Evolutionary conservation across 1,140 invertebrate species (phyloP).

Genomic region (Apolygus lucorum): DNA sequence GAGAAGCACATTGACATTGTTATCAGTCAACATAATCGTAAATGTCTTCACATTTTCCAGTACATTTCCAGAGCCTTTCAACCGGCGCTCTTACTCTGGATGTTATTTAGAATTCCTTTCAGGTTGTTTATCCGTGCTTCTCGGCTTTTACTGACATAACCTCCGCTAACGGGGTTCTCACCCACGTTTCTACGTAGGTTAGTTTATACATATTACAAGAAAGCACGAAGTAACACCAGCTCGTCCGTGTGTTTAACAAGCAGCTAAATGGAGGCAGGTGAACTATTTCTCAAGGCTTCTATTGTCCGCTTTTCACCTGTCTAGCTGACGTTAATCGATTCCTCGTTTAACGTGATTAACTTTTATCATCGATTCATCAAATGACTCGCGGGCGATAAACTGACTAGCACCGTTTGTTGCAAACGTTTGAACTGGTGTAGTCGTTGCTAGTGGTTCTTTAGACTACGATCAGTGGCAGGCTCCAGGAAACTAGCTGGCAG

Average conservation of each 20-base stretch:
- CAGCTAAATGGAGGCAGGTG: not conserved
- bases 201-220: too few relatives aligned
- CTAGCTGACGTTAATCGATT: not conserved
- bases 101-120: too few relatives aligned
- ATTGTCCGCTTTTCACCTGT: not conserved
- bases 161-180: too few relatives aligned
- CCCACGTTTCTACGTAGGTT: too few relatives aligned
- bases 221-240: too few relatives aligned
- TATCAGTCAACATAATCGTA: too few relatives aligned
- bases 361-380: not conserved
- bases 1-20: too few relatives aligned
- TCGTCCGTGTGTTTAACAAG: not conserved
- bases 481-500: not conserved
- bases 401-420: not conserved
- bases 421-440: not conserved
- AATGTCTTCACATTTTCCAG: too few relatives aligned
- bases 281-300: not conserved
- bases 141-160: too few relatives aligned
- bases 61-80: too few relatives aligned
- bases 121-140: too few relatives aligned
- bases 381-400: not conserved
- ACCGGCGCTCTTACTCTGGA: too few relatives aligned
- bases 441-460: not conserved
- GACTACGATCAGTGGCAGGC: not conserved
- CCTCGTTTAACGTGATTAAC: not conserved